Evolutionary conservation across 2,888 invertebrate species (phyloP).

Genomic region (Micoletzkya japonica): DNA sequence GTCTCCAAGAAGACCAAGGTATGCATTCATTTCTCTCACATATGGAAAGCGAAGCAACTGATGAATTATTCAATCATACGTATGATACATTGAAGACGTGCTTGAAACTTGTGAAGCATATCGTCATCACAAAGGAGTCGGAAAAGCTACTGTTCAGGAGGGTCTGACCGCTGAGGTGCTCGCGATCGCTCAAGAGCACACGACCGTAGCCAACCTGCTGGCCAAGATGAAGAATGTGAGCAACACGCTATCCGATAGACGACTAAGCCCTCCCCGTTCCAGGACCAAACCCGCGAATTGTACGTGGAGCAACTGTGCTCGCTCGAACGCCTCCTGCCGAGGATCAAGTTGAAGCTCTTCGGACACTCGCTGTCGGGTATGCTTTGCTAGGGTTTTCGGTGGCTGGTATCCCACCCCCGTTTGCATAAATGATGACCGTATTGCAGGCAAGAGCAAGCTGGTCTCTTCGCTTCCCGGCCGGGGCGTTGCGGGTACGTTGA

Average conservation of each 20-base stretch:
- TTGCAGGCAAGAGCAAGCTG: conserved; percentile 19
- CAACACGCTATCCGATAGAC: neutral
- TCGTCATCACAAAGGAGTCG: too few species aligned
- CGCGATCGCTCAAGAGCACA: conserved; percentile 77
- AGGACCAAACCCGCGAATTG: conserved; percentile 66
- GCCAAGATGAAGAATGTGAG: conserved; percentile 73
- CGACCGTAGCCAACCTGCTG: conserved; percentile 74
- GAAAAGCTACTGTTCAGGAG: conserved; percentile 65
- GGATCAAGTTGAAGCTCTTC: conserved; percentile 75
- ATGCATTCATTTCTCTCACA: neutral
- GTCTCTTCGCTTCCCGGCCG: conserved; percentile 37
- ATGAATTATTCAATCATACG: too few species aligned
- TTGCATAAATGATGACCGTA: neutral
- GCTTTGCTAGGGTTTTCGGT: neutral
- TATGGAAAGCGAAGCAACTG: too few species aligned
- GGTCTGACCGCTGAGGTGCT: conserved; percentile 78
- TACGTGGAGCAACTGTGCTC: conserved; percentile 72
- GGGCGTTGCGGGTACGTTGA: conserved; percentile 48
- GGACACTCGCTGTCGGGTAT: conserved; percentile 77
- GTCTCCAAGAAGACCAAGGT: conserved; percentile 42
- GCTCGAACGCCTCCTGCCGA: conserved; percentile 62
- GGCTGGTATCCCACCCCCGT: conserved; percentile 65
- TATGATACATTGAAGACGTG: too few species aligned
- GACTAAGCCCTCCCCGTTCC: neutral
- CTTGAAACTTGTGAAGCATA: too few species aligned